Conservation (phyloP, 2,797 vertebrate species). For the Chloroceryle amazona region DNA sequence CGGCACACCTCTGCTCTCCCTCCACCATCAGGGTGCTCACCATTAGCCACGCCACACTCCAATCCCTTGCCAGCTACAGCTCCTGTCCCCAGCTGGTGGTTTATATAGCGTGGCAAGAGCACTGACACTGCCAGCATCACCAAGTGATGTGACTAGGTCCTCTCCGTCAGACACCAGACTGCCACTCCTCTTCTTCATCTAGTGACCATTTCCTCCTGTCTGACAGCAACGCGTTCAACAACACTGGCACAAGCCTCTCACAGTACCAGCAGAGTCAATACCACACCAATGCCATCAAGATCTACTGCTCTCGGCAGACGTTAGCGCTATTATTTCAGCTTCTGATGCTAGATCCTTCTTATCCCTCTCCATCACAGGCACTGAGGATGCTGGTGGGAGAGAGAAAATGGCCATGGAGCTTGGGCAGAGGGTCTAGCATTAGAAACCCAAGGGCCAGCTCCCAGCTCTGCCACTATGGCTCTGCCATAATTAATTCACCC, state of each 20-base stretch:
- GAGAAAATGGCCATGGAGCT: background rate
- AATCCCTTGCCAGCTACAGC: background rate
- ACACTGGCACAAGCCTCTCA: background rate
- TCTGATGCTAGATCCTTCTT: background rate
- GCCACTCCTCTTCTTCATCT: background rate
- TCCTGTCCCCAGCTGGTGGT: fast-evolving
- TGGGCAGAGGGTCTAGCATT: background rate
- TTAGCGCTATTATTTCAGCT: background rate
- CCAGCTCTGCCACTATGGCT: background rate
- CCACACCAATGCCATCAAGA: background rate
- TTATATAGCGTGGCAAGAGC: background rate
- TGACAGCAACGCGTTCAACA: fast-evolving
- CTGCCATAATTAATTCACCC: background rate
- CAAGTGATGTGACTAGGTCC: background rate
- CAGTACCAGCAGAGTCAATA: background rate
- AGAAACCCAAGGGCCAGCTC: background rate
- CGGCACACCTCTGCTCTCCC: background rate
- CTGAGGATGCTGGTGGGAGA: background rate
- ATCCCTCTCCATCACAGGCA: background rate
- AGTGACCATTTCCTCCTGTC: background rate
- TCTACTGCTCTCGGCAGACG: background rate
- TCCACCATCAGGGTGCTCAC: background rate
- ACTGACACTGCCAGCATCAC: background rate
- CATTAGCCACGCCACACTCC: background rate
- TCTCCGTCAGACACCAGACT: background rate